Evolutionary conservation across 2,888 invertebrate species (phyloP).

Genomic region (Myathropa florea): DNA sequence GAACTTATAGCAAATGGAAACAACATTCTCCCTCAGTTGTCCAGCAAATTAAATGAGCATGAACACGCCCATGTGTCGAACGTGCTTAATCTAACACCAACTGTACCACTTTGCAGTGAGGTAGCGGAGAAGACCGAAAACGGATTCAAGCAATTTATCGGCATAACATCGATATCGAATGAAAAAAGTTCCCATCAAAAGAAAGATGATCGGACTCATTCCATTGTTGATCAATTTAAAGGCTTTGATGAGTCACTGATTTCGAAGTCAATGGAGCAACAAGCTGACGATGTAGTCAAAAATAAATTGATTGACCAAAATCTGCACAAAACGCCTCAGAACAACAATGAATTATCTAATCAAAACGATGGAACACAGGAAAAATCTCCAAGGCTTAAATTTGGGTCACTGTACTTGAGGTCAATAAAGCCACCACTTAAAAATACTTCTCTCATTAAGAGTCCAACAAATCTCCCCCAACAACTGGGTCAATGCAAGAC

Average conservation of each 20-base stretch:
- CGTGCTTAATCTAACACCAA: background rate
- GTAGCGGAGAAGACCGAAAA: background rate
- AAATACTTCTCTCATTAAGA: background rate
- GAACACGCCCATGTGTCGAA: background rate
- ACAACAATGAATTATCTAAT: background rate
- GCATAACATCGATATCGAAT: background rate
- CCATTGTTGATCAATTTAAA: background rate
- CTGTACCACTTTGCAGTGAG: background rate
- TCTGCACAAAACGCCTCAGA: background rate
- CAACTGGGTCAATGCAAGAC: background rate
- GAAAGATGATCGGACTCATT: background rate
- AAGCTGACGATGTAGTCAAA: background rate
- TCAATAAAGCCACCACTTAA: conserved; percentile 48
- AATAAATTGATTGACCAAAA: background rate
- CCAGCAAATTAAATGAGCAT: background rate
- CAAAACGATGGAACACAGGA: background rate
- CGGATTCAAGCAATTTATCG: background rate
- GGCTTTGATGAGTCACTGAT: background rate
- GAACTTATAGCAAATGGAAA: background rate
- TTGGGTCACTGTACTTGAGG: conserved; percentile 24
- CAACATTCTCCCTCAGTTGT: background rate
- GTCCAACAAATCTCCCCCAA: background rate
- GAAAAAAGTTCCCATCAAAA: background rate
- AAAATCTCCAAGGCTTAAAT: background rate
- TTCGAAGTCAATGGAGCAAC: background rate